Conservation (phyloP, 2,888 invertebrate genomes). For the Caenorhabditis imperialis region DNA sequence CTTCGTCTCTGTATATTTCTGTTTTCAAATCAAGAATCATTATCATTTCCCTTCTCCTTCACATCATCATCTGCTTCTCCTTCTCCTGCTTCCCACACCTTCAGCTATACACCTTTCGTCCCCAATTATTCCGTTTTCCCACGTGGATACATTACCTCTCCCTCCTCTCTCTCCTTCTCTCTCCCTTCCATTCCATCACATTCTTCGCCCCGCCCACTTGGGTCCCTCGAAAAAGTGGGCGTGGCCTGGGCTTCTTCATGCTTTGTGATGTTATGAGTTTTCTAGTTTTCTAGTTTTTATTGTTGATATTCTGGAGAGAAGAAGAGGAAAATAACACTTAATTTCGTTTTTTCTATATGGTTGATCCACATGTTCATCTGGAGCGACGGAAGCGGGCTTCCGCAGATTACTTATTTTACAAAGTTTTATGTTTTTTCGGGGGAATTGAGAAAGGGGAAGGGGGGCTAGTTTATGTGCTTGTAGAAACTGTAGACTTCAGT, state of each 20-base stretch:
- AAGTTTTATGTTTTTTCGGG: no score
- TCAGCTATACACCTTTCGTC: background rate
- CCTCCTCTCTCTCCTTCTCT: background rate
- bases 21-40: no score
- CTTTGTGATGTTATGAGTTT: no score
- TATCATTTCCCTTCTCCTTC: background rate
- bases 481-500: no score
- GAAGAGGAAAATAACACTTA: background rate
- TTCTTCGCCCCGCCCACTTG: no score
- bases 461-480: no score
- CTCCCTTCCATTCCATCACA: background rate
- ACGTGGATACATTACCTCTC: background rate
- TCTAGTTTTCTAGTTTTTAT: no score
- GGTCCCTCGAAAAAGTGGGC: no score
- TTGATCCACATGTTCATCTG: background rate
- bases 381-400: background rate
- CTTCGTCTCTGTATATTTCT: no score
- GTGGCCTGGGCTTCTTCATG: no score
- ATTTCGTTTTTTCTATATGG: background rate
- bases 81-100: background rate
- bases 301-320: background rate
- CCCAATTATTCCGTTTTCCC: slow-evolving; percentile 4
- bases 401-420: no score
- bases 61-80: background rate
- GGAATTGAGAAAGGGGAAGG: no score